A percentile compares a stretch with the other conserved stretches of the same genome.
phyloP scores from a whole-genome alignment of 1,140 invertebrate genomes.

The Bombus ignitus region DNA sequence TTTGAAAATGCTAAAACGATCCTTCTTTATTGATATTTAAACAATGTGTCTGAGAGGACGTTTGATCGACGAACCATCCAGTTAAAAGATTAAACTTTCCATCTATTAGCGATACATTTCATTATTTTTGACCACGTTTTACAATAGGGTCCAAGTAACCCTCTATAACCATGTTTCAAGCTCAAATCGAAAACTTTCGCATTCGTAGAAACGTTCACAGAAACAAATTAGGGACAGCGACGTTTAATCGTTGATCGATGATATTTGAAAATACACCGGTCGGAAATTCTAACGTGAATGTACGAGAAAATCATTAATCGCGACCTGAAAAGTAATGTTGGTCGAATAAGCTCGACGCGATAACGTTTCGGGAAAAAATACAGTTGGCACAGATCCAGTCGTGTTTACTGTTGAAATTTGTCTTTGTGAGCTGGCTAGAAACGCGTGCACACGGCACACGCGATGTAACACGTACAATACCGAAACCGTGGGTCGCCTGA shows the following conservation, averaged over 20 bases:
- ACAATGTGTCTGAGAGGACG: no score
- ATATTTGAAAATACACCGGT: constrained; percentile 34
- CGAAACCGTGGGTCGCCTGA: constrained; percentile 51
- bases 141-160: neutral
- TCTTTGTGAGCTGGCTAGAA: constrained; percentile 63
- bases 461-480: constrained; percentile 62
- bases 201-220: neutral
- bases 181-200: no score
- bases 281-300: constrained; percentile 33
- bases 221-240: neutral
- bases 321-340: constrained; percentile 65
- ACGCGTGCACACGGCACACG: constrained; percentile 53
- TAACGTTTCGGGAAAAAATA: constrained; percentile 66
- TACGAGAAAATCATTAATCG: constrained; percentile 68
- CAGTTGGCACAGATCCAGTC: constrained; percentile 69
- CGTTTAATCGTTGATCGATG: constrained; percentile 3
- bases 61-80: neutral
- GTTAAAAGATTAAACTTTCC: neutral
- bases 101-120: neutral
- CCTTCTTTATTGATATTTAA: no score
- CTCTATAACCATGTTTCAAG: no score
- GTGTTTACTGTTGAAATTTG: constrained; percentile 72
- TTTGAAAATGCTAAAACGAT: neutral
- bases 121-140: neutral
- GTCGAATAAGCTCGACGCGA: constrained; percentile 69